A percentile compares a stretch with the other conserved stretches of the same genome.
Conservation (phyloP, 2,888 invertebrate species). For the Drosophila pullipes region DNA sequence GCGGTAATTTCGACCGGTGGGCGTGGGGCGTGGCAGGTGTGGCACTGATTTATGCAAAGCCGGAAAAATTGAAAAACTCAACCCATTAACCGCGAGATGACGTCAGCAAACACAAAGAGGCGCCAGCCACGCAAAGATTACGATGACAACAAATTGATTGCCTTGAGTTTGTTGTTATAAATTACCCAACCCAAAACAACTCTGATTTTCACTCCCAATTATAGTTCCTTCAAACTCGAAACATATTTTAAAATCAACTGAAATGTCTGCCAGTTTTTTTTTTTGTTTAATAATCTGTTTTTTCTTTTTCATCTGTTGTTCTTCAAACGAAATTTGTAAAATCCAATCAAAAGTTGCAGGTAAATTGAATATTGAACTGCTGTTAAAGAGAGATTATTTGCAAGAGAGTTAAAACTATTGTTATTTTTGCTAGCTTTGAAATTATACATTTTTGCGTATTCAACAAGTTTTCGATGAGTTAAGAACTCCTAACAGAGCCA, state of each 20-base stretch:
- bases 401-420: neutral
- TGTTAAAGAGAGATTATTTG: neutral
- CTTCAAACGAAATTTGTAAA: neutral
- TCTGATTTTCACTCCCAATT: conserved; percentile 2
- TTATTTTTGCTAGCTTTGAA: neutral
- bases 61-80: conserved; percentile 20
- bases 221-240: neutral
- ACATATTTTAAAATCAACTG: neutral
- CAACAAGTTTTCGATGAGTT: neutral
- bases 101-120: conserved; percentile 28
- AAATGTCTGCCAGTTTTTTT: neutral
- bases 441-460: neutral
- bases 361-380: neutral
- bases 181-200: neutral
- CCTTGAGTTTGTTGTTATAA: neutral
- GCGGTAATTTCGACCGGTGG: neutral
- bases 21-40: conserved; percentile 19
- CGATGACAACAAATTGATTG: conserved; percentile 45
- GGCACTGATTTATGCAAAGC: conserved; percentile 70
- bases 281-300: too few species aligned
- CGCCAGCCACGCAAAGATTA: neutral
- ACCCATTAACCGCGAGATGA: conserved; percentile 23
- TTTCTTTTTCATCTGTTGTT: neutral
- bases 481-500: neutral
- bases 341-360: neutral